A percentile compares a stretch with the other conserved stretches of the same genome.
Conservation (phyloP, 2,113 vertebrate species). For the Glaucidium brasilianum region DNA sequence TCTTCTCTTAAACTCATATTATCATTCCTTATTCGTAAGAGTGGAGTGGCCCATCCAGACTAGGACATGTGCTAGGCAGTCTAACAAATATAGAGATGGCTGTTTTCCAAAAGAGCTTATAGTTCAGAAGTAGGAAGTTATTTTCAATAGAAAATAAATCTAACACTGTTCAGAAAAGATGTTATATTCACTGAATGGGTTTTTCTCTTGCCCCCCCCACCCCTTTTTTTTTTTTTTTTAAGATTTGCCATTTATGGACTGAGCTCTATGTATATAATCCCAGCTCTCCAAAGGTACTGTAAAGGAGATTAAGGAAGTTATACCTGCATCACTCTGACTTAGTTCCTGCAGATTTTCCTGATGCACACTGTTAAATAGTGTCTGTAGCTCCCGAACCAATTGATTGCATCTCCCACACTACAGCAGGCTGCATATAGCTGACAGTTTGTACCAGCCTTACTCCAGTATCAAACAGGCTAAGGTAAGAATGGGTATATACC, state of each 20-base stretch:
- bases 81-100: neutral
- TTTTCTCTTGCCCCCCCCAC: neutral
- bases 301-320: neutral
- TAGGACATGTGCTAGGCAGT: neutral
- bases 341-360: neutral
- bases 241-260: neutral
- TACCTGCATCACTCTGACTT: neutral
- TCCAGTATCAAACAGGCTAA: neutral
- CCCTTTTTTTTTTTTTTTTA: neutral
- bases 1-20: neutral
- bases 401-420: neutral
- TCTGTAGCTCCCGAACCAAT: neutral
- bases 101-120: neutral
- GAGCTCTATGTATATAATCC: neutral
- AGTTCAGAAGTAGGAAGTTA: neutral
- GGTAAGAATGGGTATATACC: neutral
- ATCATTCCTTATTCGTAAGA: neutral
- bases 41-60: neutral
- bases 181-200: neutral
- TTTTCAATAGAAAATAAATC: neutral
- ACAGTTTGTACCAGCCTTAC: neutral
- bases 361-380: neutral
- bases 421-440: neutral
- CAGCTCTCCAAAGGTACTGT: neutral
- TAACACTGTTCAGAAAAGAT: neutral